Base-by-base conservation (phyloP, 2,888 invertebrate species). In the Aplocera efformata region DNA sequence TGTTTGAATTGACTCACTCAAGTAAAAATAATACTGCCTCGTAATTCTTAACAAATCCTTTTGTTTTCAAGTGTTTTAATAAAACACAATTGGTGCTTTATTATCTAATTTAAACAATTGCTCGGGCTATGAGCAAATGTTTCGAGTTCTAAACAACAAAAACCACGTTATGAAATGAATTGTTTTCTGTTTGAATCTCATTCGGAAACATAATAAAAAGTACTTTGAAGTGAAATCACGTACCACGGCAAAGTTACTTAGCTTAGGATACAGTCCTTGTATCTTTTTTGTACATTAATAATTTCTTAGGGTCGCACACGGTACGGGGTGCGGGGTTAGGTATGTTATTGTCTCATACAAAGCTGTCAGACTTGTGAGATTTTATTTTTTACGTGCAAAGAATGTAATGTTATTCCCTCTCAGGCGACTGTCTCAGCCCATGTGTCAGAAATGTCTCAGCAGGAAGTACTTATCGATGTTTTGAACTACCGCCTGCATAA, bases 331-430 rank as follows among this genome's bases (percentile, higher is more conserved):
- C 56, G 50, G 63, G 74, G 63, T 76, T 73, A 68, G 67, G 55
- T 67, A 61, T 63, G 64, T 74, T 75, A 72, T 74, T 78, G 73
- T 73, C 65, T 69, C 67, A 68, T 74, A 72, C 67, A 67, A 71
- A 72, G 61, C 72, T 78, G 80, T 79, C 78, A 77, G 65, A 71
- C 63, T 72, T 73, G 65, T 64, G 67, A 72, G 73, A 70, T 76
- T 79, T 80, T 81, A 79, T 78, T 79, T 79, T 81, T 78, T 82
- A 79, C 81, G 78, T 79, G 78, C 63, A 68, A 71, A 65, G 78
- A 81, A 83, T 83, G 59, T 74, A 72, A 79, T 72, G 73, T 5
- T 5, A 17, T 5, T 17, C n/a, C n/a, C n/a, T n/a, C 5, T 5
- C 13, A 17, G 13, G 13, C 13, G 13, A 17, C 2, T 17, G 13